Evolutionary conservation across 2,113 vertebrate species (phyloP).

Genomic region (Megaptera novaeangliae): DNA sequence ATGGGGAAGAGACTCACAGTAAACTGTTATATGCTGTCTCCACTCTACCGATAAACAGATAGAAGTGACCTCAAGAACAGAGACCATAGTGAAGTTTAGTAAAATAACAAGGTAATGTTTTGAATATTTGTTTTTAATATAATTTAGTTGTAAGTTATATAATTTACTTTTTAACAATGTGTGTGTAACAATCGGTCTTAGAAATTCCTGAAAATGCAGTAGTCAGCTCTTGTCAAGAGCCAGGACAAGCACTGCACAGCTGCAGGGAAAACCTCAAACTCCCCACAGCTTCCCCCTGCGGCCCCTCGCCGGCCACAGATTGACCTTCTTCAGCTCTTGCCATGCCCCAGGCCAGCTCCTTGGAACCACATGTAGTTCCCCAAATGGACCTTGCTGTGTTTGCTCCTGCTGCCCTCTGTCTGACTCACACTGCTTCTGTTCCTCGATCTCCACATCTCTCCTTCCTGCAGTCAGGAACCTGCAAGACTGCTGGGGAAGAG

Average conservation of each 20-base stretch:
- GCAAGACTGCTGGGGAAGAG: neutral
- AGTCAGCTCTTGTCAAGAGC: neutral
- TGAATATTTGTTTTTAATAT: neutral
- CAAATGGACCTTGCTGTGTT: neutral
- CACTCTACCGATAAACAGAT: accelerated
- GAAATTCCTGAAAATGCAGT: neutral
- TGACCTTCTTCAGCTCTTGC: neutral
- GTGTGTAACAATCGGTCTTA: neutral
- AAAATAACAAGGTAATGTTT: no score
- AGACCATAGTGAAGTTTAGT: accelerated
- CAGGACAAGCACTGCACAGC: accelerated
- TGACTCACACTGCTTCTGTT: accelerated
- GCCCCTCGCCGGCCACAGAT: neutral
- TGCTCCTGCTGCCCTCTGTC: neutral
- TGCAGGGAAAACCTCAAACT: neutral
- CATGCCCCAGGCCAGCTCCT: neutral
- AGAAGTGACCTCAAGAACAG: neutral
- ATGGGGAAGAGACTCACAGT: neutral
- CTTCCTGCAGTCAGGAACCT: neutral
- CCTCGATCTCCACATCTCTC: accelerated
- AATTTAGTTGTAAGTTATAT: neutral
- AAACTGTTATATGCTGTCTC: accelerated
- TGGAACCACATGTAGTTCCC: neutral
- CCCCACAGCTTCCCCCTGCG: accelerated
- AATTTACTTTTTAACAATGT: neutral